These are phyloP conservation scores for Palythoa grandis DNA, from an alignment of 92 coral and sea anemone species.

Conservation along the genomic window DNA sequence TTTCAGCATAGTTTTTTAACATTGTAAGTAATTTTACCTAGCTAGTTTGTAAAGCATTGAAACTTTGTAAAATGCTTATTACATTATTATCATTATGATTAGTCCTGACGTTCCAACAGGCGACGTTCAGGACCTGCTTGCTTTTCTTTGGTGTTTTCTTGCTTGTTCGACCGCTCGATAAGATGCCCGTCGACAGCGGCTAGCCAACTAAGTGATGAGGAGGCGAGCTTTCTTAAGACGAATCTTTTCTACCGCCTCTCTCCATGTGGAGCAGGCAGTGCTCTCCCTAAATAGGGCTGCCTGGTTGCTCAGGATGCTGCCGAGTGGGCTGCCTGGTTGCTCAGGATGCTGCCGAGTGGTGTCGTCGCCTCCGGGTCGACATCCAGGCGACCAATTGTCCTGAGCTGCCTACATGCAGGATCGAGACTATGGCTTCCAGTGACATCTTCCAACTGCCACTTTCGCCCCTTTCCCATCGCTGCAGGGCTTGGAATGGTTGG, in stretches of 20 bases:
- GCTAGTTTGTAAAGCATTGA: too few relatives aligned
- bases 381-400: constrained; percentile 18
- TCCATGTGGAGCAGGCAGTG: constrained; percentile 25
- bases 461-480: constrained; percentile 51
- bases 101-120: constrained; percentile 39
- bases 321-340: constrained; percentile 13
- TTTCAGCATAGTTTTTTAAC: too few relatives aligned
- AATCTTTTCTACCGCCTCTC: background rate
- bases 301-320: constrained; percentile 26
- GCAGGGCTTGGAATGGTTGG: constrained; percentile 36
- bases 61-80: too few relatives aligned
- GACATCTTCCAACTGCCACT: constrained; percentile 51
- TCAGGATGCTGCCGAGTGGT: constrained; percentile 26
- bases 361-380: background rate
- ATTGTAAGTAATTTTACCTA: too few relatives aligned
- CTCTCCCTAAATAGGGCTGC: constrained; percentile 23
- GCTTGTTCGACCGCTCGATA: constrained; percentile 14
- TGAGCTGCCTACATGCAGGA: constrained; percentile 31
- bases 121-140: constrained; percentile 7
- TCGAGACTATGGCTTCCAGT: constrained; percentile 44
- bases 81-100: too few relatives aligned
- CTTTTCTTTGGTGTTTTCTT: constrained; percentile 18
- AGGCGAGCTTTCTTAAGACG: background rate
- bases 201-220: background rate
- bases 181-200: background rate